These are phyloP conservation scores for Uloborus plumipes DNA, from an alignment of 2,888 invertebrate species.

Conservation along the genomic window DNA sequence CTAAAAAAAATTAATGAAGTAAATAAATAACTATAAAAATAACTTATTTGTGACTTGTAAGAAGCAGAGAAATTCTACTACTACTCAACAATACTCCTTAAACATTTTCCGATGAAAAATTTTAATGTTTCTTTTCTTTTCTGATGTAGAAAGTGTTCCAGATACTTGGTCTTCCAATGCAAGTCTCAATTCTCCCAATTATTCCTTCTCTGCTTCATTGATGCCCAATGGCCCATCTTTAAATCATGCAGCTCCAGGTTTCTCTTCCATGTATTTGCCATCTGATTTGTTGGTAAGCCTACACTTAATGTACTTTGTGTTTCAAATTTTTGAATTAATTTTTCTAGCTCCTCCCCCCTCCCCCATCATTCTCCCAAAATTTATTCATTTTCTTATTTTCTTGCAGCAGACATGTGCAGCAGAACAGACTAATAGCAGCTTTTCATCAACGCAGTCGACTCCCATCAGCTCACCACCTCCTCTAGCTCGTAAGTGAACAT, in stretches of 20 bases:
- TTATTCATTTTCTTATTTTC: neutral
- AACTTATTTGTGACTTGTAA: no score
- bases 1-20: no score
- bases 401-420: conserved; percentile 44
- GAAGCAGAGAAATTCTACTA: no score
- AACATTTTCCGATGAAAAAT: no score
- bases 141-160: conserved; percentile 45
- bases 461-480: conserved; percentile 64
- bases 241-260: conserved; percentile 47
- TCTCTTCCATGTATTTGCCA: conserved; percentile 42
- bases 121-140: neutral
- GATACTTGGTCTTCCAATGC: conserved; percentile 62
- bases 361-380: neutral
- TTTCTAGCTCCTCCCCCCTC: neutral
- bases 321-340: neutral
- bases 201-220: conserved; percentile 32
- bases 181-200: conserved; percentile 54
- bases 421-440: conserved; percentile 64
- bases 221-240: conserved; percentile 55
- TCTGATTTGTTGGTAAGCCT: conserved; percentile 52
- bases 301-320: neutral
- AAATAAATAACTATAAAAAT: no score
- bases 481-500: conserved; percentile 33
- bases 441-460: conserved; percentile 61
- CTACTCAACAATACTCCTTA: no score